A percentile compares a stretch with the other conserved stretches of the same genome.
phyloP scores from a whole-genome alignment of 1,140 invertebrate species.

The Drosophila repleta region DNA sequence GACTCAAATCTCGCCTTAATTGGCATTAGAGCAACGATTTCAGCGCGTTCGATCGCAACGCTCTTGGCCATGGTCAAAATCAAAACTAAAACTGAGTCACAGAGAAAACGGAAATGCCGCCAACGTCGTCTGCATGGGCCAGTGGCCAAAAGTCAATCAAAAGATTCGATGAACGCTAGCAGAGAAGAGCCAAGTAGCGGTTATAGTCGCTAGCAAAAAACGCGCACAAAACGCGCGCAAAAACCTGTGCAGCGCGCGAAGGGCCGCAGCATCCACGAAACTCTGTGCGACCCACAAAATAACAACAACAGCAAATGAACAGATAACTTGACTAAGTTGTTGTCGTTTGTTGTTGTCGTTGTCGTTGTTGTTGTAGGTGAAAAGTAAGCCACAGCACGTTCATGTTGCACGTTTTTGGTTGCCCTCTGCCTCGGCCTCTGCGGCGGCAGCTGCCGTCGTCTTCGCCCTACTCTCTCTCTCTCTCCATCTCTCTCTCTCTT shows the following conservation, averaged over 20 bases:
- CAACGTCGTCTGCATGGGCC: background rate
- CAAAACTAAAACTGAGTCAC: background rate
- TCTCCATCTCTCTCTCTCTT: background rate
- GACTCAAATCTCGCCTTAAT: slow-evolving; percentile 12
- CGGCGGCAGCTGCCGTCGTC: no score
- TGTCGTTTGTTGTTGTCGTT: slow-evolving; percentile 9
- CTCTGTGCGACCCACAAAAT: slow-evolving; percentile 31
- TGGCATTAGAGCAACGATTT: slow-evolving; percentile 34
- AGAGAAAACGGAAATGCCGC: slow-evolving; percentile 1
- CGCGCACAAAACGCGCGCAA: background rate
- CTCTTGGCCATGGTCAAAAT: background rate
- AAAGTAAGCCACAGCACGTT: slow-evolving; percentile 46
- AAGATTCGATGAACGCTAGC: no score
- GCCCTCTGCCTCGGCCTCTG: background rate
- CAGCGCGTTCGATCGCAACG: background rate
- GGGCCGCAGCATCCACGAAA: slow-evolving; percentile 8
- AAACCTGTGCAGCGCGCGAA: background rate
- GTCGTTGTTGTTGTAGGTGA: slow-evolving; percentile 31
- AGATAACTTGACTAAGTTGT: slow-evolving; percentile 9
- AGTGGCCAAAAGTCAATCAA: no score
- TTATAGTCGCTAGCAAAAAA: background rate
- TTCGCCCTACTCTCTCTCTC: background rate
- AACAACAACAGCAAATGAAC: slow-evolving; percentile 4
- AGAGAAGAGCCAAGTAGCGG: no score
- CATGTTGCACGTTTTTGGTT: slow-evolving; percentile 36